Conservation (phyloP, 2,113 vertebrate genomes). For the Salvelinus fontinalis region DNA sequence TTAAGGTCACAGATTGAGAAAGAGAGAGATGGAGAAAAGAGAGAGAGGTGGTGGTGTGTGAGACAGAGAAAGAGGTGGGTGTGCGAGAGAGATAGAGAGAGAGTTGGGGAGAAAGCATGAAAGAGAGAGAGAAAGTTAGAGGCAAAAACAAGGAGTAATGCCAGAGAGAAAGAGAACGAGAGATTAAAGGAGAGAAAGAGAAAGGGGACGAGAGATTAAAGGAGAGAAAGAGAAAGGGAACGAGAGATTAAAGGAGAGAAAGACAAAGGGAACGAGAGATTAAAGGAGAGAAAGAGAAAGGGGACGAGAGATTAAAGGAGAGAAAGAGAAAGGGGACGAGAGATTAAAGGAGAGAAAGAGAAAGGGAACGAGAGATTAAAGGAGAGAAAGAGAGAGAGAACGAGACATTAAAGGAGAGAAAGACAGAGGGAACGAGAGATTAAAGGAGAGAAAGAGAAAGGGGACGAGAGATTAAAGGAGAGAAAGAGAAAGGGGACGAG, state of each 20-base stretch:
- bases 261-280: too few species aligned
- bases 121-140: too few species aligned
- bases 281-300: too few species aligned
- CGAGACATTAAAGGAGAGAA: too few species aligned
- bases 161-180: not conserved
- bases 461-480: not conserved
- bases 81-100: too few species aligned
- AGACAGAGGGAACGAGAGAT: not conserved
- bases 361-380: too few species aligned
- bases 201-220: not conserved
- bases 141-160: not conserved
- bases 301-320: too few species aligned
- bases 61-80: too few species aligned
- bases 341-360: too few species aligned
- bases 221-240: not conserved
- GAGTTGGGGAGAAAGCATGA: too few species aligned
- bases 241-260: not conserved
- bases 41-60: not conserved
- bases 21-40: not conserved
- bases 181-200: not conserved
- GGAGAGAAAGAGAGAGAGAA: not conserved
- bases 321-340: too few species aligned
- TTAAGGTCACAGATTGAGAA: not conserved
- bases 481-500: not conserved
- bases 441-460: not conserved